These are phyloP conservation scores for Anabas testudineus DNA, from an alignment of 2,797 vertebrate species.

Conservation along the genomic window DNA sequence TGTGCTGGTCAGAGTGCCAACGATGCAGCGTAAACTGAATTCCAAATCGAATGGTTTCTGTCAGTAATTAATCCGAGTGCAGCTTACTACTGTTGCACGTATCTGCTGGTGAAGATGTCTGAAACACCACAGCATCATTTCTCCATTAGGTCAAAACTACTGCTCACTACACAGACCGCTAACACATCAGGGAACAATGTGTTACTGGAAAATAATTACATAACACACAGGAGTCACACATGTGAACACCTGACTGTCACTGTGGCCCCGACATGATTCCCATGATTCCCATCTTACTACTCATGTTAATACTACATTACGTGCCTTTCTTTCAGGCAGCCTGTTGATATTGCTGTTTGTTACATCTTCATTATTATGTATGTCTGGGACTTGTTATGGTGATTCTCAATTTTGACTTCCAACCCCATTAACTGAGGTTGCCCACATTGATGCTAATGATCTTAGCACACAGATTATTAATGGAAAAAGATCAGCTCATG, in stretches of 20 bases:
- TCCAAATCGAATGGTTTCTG: conserved; percentile 41
- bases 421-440: background rate
- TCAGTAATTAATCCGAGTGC: conserved; percentile 12
- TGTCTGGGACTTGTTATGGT: background rate
- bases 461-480: no score
- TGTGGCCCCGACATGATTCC: conserved; percentile 30
- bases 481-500: no score
- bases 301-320: no score
- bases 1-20: conserved; percentile 57
- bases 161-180: conserved; percentile 17
- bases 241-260: conserved; percentile 38
- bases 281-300: no score
- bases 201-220: conserved; percentile 52
- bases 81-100: conserved; percentile 1
- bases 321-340: background rate
- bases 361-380: no score
- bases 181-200: conserved; percentile 42
- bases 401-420: background rate
- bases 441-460: no score
- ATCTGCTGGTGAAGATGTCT: conserved; percentile 25
- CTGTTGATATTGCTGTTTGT: no score
- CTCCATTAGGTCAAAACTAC: conserved; percentile 8
- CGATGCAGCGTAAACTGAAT: conserved; percentile 43
- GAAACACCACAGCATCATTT: conserved; percentile 21
- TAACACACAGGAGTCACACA: conserved; percentile 36